Base-by-base conservation (phyloP, 2,113 vertebrate genomes). In the Gambusia affinis region DNA sequence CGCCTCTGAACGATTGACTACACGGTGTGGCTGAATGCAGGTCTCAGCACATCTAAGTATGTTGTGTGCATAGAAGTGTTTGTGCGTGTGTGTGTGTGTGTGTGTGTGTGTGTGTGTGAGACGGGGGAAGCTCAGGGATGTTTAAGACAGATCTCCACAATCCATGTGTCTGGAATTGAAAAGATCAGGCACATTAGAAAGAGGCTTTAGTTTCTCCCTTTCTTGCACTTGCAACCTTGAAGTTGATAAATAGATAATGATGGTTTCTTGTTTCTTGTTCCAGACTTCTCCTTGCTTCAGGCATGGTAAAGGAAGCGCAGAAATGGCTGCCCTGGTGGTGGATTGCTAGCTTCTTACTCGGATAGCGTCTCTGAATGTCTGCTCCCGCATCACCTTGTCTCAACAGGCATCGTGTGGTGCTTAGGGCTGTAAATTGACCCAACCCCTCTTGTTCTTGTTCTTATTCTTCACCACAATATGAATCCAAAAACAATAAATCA, bases 181-280 rank as follows among this genome's bases (percentile, higher is more conserved):
- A 76, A 64, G 78, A 90, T 88, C 78, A 85, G 82, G 66, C 76
- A 17, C 67, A 70, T 77, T 54, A 75, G 84, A 73, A 60, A 71
- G 80, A 78, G 78, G 67, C 72, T 83, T 73, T 64, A 51, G 30
- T 73, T 65, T 42, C 44, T 64, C 42, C 67, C 54, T 76, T 77
- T 73, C 75, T 14, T 73, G 66, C 68, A 70, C 62, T 71, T 85
- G 71, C 73, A 61, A 30, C 76, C 72, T 72, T 60, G 33, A 68
- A 75, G 70, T 78, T 62, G 3, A 77, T 33, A 37, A 67, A 67
- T 54, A 35, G 71, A 73, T 64, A 65, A 24, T 17, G 64, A 71
- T 51, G 37, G n/a, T n/a, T n/a, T n/a, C n/a, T n/a, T n/a, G 39
- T 54, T 37, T 79, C 51, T 24, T 27, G 64, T 73, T 79, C 68